A percentile compares a stretch with the other conserved stretches of the same genome.
phyloP scores from a whole-genome alignment of 1,140 invertebrate genomes.

The Caenorhabditis inopinata region DNA sequence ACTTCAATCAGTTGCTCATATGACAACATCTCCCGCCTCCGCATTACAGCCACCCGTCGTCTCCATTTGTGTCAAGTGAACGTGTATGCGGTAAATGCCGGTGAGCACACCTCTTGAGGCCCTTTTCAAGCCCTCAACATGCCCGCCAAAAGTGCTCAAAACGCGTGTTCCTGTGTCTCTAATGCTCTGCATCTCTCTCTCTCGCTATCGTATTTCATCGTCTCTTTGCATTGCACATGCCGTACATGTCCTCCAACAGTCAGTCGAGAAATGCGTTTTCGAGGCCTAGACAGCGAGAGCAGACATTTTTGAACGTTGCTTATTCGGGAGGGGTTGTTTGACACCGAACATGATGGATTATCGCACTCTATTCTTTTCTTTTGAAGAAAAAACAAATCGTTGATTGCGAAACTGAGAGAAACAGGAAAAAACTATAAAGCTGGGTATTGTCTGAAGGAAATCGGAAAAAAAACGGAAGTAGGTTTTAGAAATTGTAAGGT shows the following conservation, averaged over 20 bases:
- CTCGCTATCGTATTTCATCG: too few relatives aligned
- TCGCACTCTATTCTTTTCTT: neutral
- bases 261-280: too few relatives aligned
- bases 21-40: slow-evolving; percentile 33
- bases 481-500: too few relatives aligned
- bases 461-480: too few relatives aligned
- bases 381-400: neutral
- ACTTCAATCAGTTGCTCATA: slow-evolving; percentile 29
- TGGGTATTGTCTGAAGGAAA: too few relatives aligned
- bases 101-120: neutral
- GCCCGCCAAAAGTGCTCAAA: neutral
- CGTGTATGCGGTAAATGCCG: slow-evolving; percentile 48
- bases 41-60: slow-evolving; percentile 30
- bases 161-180: slow-evolving; percentile 1
- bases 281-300: neutral
- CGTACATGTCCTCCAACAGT: neutral
- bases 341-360: slow-evolving; percentile 26
- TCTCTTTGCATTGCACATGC: too few relatives aligned
- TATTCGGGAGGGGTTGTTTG: neutral
- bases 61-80: slow-evolving; percentile 47
- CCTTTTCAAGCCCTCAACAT: neutral
- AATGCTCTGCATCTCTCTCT: neutral
- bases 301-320: neutral
- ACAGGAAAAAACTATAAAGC: neutral
- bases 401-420: neutral